A percentile compares a stretch with the other conserved stretches of the same genome.
Evolutionary conservation across 2,888 invertebrate genomes (phyloP).

Genomic region (Xestoiulus laeticollis): DNA sequence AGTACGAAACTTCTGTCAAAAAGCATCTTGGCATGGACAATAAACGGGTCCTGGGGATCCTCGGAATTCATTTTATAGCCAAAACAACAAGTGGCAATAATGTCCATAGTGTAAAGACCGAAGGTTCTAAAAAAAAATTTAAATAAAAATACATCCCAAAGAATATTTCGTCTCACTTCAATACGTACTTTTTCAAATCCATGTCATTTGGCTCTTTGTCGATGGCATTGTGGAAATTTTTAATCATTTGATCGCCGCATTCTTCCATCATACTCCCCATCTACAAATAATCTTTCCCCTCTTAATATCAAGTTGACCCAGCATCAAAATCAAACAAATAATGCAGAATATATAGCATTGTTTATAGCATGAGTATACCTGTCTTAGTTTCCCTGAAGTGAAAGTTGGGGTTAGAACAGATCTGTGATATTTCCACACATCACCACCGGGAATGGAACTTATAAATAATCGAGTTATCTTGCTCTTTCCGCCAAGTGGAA

Average conservation of each 20-base stretch:
- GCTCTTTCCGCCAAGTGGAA: background rate
- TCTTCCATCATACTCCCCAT: slow-evolving; percentile 44
- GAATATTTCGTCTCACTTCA: background rate
- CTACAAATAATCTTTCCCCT: background rate
- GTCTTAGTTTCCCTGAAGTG: slow-evolving; percentile 54
- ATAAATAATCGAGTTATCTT: background rate
- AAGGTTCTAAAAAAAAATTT: background rate
- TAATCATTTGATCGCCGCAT: background rate
- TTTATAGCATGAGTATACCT: too few relatives aligned
- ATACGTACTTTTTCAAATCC: slow-evolving; percentile 17
- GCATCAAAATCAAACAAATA: too few relatives aligned
- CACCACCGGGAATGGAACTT: slow-evolving; percentile 36
- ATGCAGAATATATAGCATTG: too few relatives aligned
- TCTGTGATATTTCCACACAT: slow-evolving; percentile 52
- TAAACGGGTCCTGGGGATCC: slow-evolving; percentile 46
- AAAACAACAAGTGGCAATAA: slow-evolving; percentile 47
- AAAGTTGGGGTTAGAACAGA: slow-evolving; percentile 52
- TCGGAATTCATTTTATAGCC: slow-evolving; percentile 44
- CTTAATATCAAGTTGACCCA: background rate
- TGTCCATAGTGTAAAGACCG: slow-evolving; percentile 14
- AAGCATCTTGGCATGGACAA: background rate
- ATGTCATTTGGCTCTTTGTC: background rate
- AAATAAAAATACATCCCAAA: too few relatives aligned
- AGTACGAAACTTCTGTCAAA: too few relatives aligned
- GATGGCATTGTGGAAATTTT: background rate